A percentile compares a stretch with the other conserved stretches of the same genome.
Conservation (phyloP, 2,113 vertebrate genomes). For the Pollimyrus isidori region DNA sequence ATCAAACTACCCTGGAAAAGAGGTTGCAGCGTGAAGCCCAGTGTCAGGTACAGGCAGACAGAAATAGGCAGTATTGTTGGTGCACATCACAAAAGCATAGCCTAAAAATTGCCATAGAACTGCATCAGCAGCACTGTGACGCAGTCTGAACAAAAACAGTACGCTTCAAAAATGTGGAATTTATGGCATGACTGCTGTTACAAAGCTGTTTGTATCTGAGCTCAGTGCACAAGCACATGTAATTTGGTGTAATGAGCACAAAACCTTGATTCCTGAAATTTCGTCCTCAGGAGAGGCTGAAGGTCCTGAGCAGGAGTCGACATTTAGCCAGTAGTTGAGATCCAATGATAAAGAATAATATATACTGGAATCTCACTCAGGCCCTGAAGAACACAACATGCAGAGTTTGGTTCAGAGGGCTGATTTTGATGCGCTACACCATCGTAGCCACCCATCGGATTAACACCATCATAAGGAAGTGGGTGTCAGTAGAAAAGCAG, state of each 20-base stretch:
- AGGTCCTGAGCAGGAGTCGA: background rate
- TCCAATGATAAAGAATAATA: background rate
- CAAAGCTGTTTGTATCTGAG: background rate
- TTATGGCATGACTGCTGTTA: background rate
- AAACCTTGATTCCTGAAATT: background rate
- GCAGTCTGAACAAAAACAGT: background rate
- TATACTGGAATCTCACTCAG: background rate
- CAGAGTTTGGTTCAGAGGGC: background rate
- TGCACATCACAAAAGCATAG: background rate
- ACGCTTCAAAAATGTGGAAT: background rate
- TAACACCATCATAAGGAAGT: background rate
- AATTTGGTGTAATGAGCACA: background rate
- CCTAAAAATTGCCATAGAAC: background rate
- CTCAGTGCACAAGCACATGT: background rate
- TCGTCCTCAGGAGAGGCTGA: background rate
- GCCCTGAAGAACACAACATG: background rate
- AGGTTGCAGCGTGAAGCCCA: background rate
- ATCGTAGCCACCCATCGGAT: background rate
- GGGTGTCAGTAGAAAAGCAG: background rate
- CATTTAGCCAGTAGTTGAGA: background rate
- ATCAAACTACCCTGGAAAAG: background rate
- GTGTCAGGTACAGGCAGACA: background rate
- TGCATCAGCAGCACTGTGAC: background rate
- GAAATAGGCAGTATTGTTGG: background rate
- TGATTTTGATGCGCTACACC: background rate